Conservation (phyloP, 2,888 invertebrate species). For the Metopia argyrocephala region DNA sequence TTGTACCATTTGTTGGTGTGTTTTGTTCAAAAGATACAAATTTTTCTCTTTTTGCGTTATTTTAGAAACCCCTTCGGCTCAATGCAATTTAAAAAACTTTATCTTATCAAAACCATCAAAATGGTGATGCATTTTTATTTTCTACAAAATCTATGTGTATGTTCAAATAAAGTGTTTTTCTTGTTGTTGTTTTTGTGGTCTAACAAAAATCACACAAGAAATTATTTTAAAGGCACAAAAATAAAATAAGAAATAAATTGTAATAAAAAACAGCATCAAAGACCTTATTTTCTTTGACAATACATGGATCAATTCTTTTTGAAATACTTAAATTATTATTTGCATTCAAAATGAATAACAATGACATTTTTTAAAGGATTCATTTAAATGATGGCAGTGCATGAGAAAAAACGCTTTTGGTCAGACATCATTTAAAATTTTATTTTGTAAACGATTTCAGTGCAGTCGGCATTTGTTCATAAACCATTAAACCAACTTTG, state of each 20-base stretch:
- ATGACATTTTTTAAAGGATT: neutral
- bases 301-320: constrained; percentile 6
- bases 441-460: neutral
- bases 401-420: neutral
- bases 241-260: constrained; percentile 12
- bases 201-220: constrained; percentile 17
- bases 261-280: constrained; percentile 25
- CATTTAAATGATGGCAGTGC: neutral
- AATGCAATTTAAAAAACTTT: constrained; percentile 60
- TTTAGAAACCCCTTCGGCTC: constrained; percentile 55
- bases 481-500: too few relatives aligned
- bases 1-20: constrained; percentile 34
- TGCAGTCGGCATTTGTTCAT: too few relatives aligned
- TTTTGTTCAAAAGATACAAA: constrained; percentile 50
- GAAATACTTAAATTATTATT: constrained; percentile 22
- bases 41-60: constrained; percentile 20
- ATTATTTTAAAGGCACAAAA: neutral
- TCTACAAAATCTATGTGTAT: neutral
- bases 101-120: constrained; percentile 52
- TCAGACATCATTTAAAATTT: neutral
- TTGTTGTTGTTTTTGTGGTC: neutral
- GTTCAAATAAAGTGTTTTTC: constrained; percentile 19
- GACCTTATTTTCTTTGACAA: constrained; percentile 34
- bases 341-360: neutral
- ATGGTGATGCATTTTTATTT: constrained; percentile 49